phyloP scores from a whole-genome alignment of 2,888 invertebrate species.

The Synanthedon tipuliformis region DNA sequence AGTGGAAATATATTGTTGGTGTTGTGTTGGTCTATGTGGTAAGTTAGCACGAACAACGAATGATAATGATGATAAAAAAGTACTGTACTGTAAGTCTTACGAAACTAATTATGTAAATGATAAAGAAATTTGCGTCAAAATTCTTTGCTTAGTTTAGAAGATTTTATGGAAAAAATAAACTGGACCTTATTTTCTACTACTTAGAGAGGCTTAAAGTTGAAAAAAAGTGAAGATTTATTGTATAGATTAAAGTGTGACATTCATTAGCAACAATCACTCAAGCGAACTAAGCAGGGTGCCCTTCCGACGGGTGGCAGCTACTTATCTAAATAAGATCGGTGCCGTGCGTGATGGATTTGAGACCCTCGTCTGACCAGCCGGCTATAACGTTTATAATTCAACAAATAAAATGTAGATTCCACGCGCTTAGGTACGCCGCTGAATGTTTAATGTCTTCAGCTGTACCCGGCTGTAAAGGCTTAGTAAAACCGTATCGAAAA shows the following conservation, averaged over 20 bases:
- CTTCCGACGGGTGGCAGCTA: conserved; percentile 50
- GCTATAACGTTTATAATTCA: conserved; percentile 1
- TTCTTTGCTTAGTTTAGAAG: too few species aligned
- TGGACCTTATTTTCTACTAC: too few species aligned
- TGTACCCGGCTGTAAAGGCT: too few species aligned
- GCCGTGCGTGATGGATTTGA: conserved; percentile 61
- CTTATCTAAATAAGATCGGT: conserved; percentile 67
- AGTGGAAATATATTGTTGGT: too few species aligned
- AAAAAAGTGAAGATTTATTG: neutral
- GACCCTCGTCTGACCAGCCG: conserved; percentile 36
- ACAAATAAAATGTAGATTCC: conserved; percentile 1
- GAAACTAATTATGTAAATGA: too few species aligned
- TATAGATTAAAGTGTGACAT: conserved; percentile 47
- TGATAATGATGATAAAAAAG: too few species aligned
- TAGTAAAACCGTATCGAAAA: too few species aligned
- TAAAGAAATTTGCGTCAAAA: too few species aligned
- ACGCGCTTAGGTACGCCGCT: neutral
- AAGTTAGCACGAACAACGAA: too few species aligned
- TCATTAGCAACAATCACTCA: conserved; percentile 64
- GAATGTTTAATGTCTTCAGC: neutral
- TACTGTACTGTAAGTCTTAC: too few species aligned
- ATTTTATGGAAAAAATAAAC: too few species aligned
- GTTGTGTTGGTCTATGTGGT: too few species aligned
- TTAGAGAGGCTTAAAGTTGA: neutral
- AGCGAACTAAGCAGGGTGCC: conserved; percentile 51